Percentiles rank a stretch among this genome's conserved stretches.
phyloP scores from a whole-genome alignment of 1,140 invertebrate species.

The Drosophila ironensis region DNA sequence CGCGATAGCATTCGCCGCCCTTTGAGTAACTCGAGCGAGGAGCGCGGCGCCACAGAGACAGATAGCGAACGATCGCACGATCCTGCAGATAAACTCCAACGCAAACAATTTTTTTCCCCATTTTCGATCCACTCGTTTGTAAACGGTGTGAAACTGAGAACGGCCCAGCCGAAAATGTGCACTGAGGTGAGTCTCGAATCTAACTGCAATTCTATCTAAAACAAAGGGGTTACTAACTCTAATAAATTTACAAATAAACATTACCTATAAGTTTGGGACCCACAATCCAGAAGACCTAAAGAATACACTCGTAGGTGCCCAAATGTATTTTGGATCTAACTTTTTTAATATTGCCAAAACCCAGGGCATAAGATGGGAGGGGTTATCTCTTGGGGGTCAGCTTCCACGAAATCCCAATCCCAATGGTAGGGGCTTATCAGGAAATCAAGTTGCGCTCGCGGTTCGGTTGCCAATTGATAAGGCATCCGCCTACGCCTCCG shows the following conservation, averaged over 20 bases:
- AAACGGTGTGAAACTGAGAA: slow-evolving; percentile 58
- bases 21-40: slow-evolving; percentile 22
- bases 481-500: slow-evolving; percentile 6
- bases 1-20: slow-evolving; percentile 6
- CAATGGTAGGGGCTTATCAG: slow-evolving; percentile 16
- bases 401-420: background rate
- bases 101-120: slow-evolving; percentile 22
- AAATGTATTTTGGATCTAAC: no score
- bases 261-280: no score
- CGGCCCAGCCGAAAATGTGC: slow-evolving; percentile 76
- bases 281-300: no score
- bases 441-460: slow-evolving; percentile 19
- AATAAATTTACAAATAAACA: no score
- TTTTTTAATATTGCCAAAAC: no score
- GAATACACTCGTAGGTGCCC: no score
- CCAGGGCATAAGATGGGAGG: no score
- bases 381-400: background rate
- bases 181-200: slow-evolving; percentile 65
- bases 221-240: no score
- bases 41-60: slow-evolving; percentile 6
- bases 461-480: slow-evolving; percentile 25
- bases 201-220: slow-evolving; percentile 1
- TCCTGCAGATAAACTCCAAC: slow-evolving; percentile 22
- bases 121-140: slow-evolving; percentile 54
- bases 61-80: slow-evolving; percentile 15